A percentile compares a stretch with the other conserved stretches of the same genome.
These are phyloP conservation scores for Adelosebastes latens DNA, from an alignment of 2,797 vertebrate species.

Conservation along the genomic window DNA sequence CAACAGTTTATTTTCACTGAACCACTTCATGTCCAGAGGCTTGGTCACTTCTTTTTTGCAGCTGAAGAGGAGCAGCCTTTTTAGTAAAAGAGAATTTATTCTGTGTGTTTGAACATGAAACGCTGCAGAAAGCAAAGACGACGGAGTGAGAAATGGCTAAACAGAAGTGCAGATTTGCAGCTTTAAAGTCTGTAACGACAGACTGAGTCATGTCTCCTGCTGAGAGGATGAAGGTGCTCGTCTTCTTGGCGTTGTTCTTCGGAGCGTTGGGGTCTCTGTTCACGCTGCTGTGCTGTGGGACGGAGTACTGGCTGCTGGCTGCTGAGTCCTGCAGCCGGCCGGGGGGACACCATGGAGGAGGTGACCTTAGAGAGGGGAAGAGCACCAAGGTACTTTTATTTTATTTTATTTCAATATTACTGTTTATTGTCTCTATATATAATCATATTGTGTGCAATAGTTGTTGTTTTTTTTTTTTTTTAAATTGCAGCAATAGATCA, in stretches of 20 bases:
- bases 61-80: neutral
- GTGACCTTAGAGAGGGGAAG: neutral
- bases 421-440: too few relatives aligned
- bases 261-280: slow-evolving; percentile 85
- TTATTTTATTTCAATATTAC: too few relatives aligned
- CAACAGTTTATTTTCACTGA: slow-evolving; percentile 43
- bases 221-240: slow-evolving; percentile 45
- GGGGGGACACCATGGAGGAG: accelerated
- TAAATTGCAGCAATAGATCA: too few relatives aligned
- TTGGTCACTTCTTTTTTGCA: neutral
- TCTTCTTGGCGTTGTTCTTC: slow-evolving; percentile 80
- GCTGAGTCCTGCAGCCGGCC: slow-evolving; percentile 72
- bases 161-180: neutral
- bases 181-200: neutral
- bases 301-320: slow-evolving; percentile 93
- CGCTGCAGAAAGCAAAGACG: neutral
- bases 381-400: slow-evolving; percentile 3
- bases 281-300: slow-evolving; percentile 88
- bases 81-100: neutral
- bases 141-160: neutral
- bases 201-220: slow-evolving; percentile 32
- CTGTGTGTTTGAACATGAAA: accelerated
- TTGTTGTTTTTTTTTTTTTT: too few relatives aligned
- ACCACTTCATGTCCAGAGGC: neutral
- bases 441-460: too few relatives aligned